Conservation (phyloP, 2,797 vertebrate genomes). For the Esox lucius region DNA sequence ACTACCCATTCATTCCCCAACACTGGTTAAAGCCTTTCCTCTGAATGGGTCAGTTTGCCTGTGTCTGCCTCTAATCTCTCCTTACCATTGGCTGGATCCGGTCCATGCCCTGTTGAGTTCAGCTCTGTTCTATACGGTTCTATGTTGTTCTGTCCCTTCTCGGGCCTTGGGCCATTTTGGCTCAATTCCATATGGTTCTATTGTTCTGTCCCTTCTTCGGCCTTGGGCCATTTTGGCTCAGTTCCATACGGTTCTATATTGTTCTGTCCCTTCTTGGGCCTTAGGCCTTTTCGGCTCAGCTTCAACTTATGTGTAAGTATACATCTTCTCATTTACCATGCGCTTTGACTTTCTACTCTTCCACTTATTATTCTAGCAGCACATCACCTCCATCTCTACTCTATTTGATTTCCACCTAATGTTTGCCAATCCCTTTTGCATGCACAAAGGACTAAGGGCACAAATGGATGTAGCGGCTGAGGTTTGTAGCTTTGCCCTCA, state of each 20-base stretch:
- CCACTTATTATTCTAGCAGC: background rate
- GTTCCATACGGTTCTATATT: background rate
- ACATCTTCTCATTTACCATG: background rate
- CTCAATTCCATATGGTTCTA: background rate
- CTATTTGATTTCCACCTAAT: background rate
- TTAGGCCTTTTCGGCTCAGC: background rate
- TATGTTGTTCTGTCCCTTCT: background rate
- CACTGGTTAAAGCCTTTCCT: no score
- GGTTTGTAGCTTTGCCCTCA: no score
- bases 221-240: background rate
- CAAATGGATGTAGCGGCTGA: no score
- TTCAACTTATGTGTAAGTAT: no score
- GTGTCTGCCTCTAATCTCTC: no score
- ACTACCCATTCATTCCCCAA: no score
- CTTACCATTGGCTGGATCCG: background rate
- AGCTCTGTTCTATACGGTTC: background rate
- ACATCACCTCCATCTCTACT: background rate
- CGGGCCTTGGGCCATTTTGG: background rate
- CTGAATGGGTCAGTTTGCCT: no score
- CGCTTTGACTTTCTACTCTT: background rate
- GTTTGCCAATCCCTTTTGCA: no score
- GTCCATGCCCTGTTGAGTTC: background rate
- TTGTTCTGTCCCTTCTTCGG: background rate
- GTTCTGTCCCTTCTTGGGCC: background rate
- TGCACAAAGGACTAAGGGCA: no score